Conservation (phyloP, 2,113 vertebrate species). For the Equus quagga region DNA sequence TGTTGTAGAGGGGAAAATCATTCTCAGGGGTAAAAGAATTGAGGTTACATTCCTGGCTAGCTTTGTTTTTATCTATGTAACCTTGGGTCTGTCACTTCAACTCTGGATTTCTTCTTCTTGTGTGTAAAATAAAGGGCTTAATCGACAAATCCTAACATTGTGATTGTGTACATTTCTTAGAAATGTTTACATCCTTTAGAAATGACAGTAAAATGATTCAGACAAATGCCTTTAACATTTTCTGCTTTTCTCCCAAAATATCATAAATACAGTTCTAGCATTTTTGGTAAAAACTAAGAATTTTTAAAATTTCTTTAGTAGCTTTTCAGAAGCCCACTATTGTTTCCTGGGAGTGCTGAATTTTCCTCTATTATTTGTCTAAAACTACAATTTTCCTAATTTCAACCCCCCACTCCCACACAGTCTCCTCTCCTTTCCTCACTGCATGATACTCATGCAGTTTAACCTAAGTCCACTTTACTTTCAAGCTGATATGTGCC, state of each 20-base stretch:
- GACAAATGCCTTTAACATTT: neutral
- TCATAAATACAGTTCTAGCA: neutral
- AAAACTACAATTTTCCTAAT: neutral
- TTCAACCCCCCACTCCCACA: neutral
- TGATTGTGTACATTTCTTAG: neutral
- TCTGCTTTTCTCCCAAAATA: neutral
- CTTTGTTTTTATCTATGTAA: neutral
- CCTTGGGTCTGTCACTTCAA: neutral
- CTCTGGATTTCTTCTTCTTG: neutral
- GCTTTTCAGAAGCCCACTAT: neutral
- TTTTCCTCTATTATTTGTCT: neutral
- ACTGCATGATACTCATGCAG: neutral
- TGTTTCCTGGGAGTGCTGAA: neutral
- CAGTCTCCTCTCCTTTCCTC: neutral
- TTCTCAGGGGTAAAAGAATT: neutral
- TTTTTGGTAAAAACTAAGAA: neutral
- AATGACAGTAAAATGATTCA: neutral
- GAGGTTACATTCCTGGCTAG: neutral
- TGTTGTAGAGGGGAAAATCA: neutral
- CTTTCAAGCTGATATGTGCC: neutral
- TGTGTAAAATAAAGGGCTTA: neutral
- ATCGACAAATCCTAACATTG: neutral
- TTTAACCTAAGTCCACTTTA: neutral
- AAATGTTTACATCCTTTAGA: neutral
- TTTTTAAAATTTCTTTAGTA: neutral